A percentile compares a stretch with the other conserved stretches of the same genome.
These are phyloP conservation scores for Neoaliturus tenellus DNA, from an alignment of 2,888 invertebrate species.

Conservation along the genomic window DNA sequence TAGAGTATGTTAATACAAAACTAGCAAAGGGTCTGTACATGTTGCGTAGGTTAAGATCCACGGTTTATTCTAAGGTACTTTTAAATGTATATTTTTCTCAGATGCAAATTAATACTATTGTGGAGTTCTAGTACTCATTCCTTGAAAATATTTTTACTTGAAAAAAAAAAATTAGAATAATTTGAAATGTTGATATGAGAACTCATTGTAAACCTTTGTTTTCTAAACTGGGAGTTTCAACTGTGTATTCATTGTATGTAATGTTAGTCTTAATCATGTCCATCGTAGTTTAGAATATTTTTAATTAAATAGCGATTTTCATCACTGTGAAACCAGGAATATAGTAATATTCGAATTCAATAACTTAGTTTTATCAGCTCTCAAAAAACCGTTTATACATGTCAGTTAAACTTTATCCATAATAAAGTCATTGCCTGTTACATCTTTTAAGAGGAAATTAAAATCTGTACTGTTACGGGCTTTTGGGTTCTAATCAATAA, in stretches of 20 bases:
- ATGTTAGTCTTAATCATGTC: neutral
- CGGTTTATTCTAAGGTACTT: neutral
- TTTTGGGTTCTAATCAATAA: too few species aligned
- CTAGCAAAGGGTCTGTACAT: too few species aligned
- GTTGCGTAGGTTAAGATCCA: slow-evolving; percentile 18
- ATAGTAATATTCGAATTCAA: slow-evolving; percentile 9
- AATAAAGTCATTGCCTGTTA: too few species aligned
- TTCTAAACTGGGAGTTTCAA: too few species aligned
- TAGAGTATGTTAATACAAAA: too few species aligned
- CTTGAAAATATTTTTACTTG: slow-evolving; percentile 23
- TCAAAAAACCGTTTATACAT: neutral
- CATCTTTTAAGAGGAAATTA: too few species aligned
- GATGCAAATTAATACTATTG: slow-evolving; percentile 5
- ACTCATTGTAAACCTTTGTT: too few species aligned
- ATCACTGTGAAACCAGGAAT: slow-evolving; percentile 5
- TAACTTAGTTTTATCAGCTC: slow-evolving; percentile 9
- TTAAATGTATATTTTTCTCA: slow-evolving; percentile 12
- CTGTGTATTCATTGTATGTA: too few species aligned
- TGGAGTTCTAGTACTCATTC: too few species aligned
- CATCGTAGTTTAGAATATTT: slow-evolving; percentile 10
- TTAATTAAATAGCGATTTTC: slow-evolving; percentile 23
- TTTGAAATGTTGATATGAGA: neutral
- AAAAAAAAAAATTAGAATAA: neutral
- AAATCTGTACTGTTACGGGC: too few species aligned
- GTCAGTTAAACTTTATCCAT: slow-evolving; percentile 24